A percentile compares a stretch with the other conserved stretches of the same genome.
Evolutionary conservation across 1,140 invertebrate species (phyloP).

Genomic region (Mamestra configurata): DNA sequence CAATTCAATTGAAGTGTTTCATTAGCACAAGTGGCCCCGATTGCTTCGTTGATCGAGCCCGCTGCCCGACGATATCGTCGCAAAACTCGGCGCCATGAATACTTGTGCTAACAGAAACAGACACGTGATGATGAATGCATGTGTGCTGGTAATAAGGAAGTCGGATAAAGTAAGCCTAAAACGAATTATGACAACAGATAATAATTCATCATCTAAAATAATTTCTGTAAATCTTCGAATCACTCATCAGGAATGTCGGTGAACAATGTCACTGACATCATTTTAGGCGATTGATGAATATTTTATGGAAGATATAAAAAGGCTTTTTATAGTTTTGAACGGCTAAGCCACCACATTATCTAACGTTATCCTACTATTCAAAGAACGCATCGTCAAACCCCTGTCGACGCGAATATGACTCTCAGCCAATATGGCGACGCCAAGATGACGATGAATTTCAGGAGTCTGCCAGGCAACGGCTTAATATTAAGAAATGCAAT

Average conservation of each 20-base stretch:
- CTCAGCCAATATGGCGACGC: background rate
- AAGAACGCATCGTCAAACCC: constrained; percentile 14
- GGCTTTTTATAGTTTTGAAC: background rate
- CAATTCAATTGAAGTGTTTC: constrained; percentile 88
- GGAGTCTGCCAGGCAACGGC: background rate
- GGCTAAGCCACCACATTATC: background rate
- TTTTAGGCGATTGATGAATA: background rate
- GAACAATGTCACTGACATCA: background rate
- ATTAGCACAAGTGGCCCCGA: constrained; percentile 87
- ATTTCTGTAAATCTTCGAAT: background rate
- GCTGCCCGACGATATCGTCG: constrained; percentile 68
- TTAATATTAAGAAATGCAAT: background rate
- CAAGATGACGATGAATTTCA: background rate
- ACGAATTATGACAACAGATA: constrained; percentile 14
- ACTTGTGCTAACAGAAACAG: constrained; percentile 17
- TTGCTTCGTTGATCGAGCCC: constrained; percentile 84
- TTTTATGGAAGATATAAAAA: background rate
- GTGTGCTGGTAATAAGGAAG: constrained; percentile 47
- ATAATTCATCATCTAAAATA: background rate
- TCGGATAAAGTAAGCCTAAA: constrained; percentile 7
- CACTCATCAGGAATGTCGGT: background rate
- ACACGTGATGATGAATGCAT: constrained; percentile 50
- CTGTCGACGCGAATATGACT: constrained; percentile 13
- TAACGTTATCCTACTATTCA: background rate
- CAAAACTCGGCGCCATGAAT: constrained; percentile 65